Base-by-base conservation (phyloP, 2,797 vertebrate genomes). In the Yasuhikotakia modesta region DNA sequence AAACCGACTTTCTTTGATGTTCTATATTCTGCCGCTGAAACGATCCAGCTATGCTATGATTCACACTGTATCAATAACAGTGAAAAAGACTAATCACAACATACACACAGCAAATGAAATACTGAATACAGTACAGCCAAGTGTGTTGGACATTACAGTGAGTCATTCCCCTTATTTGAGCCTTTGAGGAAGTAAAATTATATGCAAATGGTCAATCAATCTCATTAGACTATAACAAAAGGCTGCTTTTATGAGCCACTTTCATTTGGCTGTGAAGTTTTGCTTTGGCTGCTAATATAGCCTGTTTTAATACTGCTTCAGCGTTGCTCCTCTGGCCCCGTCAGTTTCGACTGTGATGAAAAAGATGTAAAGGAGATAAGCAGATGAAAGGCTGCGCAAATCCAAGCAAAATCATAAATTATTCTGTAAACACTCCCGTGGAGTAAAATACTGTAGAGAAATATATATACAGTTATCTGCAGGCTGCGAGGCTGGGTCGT, bases 151-250 rank as follows among this genome's bases (percentile, higher is more conserved):
- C 45, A 61, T 73, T 79, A 69, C 70, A 68, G 35, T 79, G 78
- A 73, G 61, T 68, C 65, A 69, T 74, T 67, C 24, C 16, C 67
- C 24, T 24, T 39, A 58, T 65, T 57, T 68, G 71, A 74, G 71
- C 45, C 52, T 73, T 74, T 74, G 64, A 69, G 65, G 78, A 69
- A 63, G 64, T 80, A 22, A 79, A 84, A 79, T 83, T 73, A 81
- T 82, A 81, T 74, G 63, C 70, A 73, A 74, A 78, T 69, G 81
- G 64, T 83, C 77, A 81, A 78, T 74, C 70, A 76, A 63, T 87
- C 88, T 89, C 87, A 88, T 87, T 88, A 89, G 90, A 89, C 87
- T 88, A 87, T 89, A 90, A 91, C 90, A 88, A 88, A 92, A 89
- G 87, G 87, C 88, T 89, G 89, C 80, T 88, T 89, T 91, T 91